Base-by-base conservation (phyloP, 2,888 invertebrate species). In the Tromatobia lineatoria region DNA sequence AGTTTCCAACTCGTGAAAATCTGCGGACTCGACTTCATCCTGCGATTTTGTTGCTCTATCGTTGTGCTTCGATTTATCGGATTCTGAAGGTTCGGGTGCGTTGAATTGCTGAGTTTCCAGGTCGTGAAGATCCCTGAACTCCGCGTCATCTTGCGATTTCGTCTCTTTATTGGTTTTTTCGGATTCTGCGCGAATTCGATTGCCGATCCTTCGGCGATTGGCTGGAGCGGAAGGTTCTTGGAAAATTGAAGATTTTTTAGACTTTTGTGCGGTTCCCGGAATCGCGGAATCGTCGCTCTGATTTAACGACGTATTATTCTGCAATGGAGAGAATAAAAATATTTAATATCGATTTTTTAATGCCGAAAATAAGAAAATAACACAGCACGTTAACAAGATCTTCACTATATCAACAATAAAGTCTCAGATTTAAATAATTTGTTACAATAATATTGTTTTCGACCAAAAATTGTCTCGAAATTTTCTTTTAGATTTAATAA, bases 1-100 rank as follows among this genome's bases (percentile, higher is more conserved):
- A 0, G 88, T 89, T 38, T 89, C 89, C 77, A 87, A 52, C 25
- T 89, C 86, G 8, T 87, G 64, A 42, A 88, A 87, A 75, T 79
- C 83, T 8, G 61, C 45, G 38, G 38, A 2, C 4, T 64, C 34
- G 23, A 38, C n/a, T n/a, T 66, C 10, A 15, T 47, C n/a, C 1
- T 18, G 50, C 38, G 23, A 25, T 7, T 18, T 61, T 34, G 15
- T 34, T 34, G 34, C 34, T 34, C 7, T 34, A 34, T 34, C 34
- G 2, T 34, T 34, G 6, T 34, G 34, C 34, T 34, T 34, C 34
- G 34, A 3, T 18, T 10, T 23, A 47, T 66, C 18, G 50, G 20
- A 57, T 66, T 29, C 18, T 20, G 52, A 18, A 52, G 20, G 10
- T 18, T n/a, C n/a, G 18, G 10, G 8, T 45, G 45, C 18, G 50